Percentiles rank a stretch among this genome's conserved stretches.
These are phyloP conservation scores for Aporophyla nigra DNA, from an alignment of 2,888 invertebrate species.

Conservation along the genomic window DNA sequence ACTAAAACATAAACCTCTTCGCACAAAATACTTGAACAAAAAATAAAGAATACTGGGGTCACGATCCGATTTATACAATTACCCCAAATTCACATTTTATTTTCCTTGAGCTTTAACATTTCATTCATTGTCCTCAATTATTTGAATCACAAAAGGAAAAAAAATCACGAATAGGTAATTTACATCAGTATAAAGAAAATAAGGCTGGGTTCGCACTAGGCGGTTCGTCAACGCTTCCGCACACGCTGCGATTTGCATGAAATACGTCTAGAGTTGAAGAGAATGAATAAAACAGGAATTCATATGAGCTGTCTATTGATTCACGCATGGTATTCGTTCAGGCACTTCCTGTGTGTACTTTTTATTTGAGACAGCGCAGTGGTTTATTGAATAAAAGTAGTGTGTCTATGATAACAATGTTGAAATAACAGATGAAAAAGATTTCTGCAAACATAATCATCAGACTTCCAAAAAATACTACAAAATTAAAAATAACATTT, in stretches of 20 bases:
- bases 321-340: slow-evolving; percentile 17
- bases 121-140: slow-evolving; percentile 56
- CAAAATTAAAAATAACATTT: too few species aligned
- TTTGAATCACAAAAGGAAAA: slow-evolving; percentile 60
- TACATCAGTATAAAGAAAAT: slow-evolving; percentile 50
- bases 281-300: slow-evolving; percentile 55
- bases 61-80: slow-evolving; percentile 57
- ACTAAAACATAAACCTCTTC: slow-evolving; percentile 33
- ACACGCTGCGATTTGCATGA: slow-evolving; percentile 49
- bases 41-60: slow-evolving; percentile 29
- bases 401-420: too few species aligned
- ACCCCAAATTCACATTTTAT: slow-evolving; percentile 57
- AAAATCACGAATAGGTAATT: slow-evolving; percentile 52
- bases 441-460: too few species aligned
- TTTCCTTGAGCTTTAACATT: slow-evolving; percentile 52
- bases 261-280: slow-evolving; percentile 39
- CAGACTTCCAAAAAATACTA: too few species aligned
- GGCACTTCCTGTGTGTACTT: slow-evolving; percentile 2
- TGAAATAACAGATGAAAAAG: not conserved
- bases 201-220: slow-evolving; percentile 28
- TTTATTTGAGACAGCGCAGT: not conserved
- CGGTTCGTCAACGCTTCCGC: slow-evolving; percentile 26
- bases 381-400: not conserved
- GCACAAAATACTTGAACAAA: slow-evolving; percentile 20
- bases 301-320: slow-evolving; percentile 43